A percentile compares a stretch with the other conserved stretches of the same genome.
Conservation (phyloP, 2,113 vertebrate species). For the Cyanistes caeruleus region DNA sequence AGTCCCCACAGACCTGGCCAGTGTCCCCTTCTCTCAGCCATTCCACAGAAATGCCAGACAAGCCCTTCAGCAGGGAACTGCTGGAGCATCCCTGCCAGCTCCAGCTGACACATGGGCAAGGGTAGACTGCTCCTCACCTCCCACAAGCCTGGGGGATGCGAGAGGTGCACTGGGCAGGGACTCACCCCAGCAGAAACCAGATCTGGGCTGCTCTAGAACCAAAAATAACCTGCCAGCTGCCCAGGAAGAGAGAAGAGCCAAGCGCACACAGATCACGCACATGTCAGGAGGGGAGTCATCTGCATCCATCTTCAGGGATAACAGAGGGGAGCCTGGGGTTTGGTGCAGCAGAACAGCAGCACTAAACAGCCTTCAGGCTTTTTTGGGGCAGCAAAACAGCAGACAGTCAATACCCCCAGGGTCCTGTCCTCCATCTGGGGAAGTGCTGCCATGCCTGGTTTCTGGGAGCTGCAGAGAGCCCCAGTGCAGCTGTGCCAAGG, state of each 20-base stretch:
- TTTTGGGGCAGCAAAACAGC: constrained; percentile 6
- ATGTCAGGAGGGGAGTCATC: constrained; percentile 23
- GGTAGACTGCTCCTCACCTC: background rate
- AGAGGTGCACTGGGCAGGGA: background rate
- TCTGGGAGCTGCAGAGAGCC: background rate
- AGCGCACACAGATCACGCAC: background rate
- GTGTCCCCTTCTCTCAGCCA: background rate
- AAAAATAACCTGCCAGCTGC: constrained; percentile 67
- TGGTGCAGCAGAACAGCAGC: background rate
- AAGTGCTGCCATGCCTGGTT: background rate
- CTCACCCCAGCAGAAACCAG: constrained; percentile 19
- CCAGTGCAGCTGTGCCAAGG: background rate
- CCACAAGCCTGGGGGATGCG: background rate
- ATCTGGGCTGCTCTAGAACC: constrained; percentile 36
- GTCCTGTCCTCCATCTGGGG: background rate
- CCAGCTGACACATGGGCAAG: accelerated
- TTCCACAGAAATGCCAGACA: background rate
- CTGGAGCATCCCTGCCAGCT: accelerated
- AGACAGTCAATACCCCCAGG: background rate
- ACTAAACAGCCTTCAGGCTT: background rate
- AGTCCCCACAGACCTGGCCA: background rate
- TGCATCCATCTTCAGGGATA: background rate
- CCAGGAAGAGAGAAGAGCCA: constrained; percentile 25
- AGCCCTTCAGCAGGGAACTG: background rate
- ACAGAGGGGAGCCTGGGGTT: background rate